Base-by-base conservation (phyloP, 2,888 invertebrate species). In the Archips xylosteana region DNA sequence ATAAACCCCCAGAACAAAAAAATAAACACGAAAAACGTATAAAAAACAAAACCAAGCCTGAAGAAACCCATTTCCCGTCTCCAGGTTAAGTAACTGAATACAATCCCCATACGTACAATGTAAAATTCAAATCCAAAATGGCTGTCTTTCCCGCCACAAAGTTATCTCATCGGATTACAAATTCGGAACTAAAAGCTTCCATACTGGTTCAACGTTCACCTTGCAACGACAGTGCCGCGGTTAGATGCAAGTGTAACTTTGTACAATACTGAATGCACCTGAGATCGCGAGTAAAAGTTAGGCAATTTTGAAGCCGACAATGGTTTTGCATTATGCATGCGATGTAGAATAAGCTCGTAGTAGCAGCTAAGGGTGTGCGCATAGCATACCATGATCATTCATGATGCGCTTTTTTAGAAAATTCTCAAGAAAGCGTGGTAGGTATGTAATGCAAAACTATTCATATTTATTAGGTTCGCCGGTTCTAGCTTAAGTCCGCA, bases 241-340 rank as follows among this genome's bases (percentile, higher is more conserved):
- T 68, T 59, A 45, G 12, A n/a, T 34, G 34, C 34, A 59, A 32
- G 12, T 39, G 42, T 59, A 34, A 60, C 32, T 68, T 67, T 57
- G 66, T 57, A 13, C 42, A 57, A 32, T 42, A 60, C 61, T 49
- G 57, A 57, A 57, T 70, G 62, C 62, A 70, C 54, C 70, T 70
- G 54, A 36, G 54, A 15, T 70, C 42, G 49, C 32, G 45, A 5
- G 62, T 54, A 70, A 62, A 70, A 62, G 70, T 70, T 70, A 39
- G 54, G 42, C 42, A n/a, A 54, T 54, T 70, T 70, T 45, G 32
- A 51, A 61, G 36, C 51, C 39, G 49, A 70, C 54, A 70, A 63
- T 70, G 54, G 51, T 32, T 70, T 32, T 69, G 69, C 47, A 69
- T 62, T 51, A 70, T 70, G 62, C 70, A 70, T 70, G 32, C 54